Evolutionary conservation across 2,888 invertebrate genomes (phyloP), one percentile per base, ranked within the genome.

Genomic region (Odontocerum albicorne): DNA sequence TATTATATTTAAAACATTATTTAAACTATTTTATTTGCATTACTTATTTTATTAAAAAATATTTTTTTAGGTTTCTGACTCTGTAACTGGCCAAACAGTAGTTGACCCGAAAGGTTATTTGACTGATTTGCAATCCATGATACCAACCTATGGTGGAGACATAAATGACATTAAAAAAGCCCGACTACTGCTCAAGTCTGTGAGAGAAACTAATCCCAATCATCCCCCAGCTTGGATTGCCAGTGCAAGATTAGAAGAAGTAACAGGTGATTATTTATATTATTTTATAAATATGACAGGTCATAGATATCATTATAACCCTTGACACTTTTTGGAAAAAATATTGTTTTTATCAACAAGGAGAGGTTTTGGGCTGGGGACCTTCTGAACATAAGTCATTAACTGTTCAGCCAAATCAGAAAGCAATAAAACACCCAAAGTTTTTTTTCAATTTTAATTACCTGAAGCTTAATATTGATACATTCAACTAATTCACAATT

Each of bases 201-300:
- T 99, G 0, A 80, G 99, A 44, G 92, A 92, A 68, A 99, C 99
- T 0, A 99, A 99, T 77, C 99, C 98, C 0, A 96, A 96, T 70
- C 98, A 99, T 80, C 96, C 98, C 0, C 98, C 99, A 0, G 99
- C 97, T 4, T 99, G 99, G 99, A 96, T 99, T 64, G 99, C 99
- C 8, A 97, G 96, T 61, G 99, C 99, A 0, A 83, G 97, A 61
- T 78, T 99, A 49, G 99, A 99, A 71, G 98, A 99, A 79, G 97
- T 97, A 4, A 96, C 96, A 17, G 96, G 96, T 63, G 86, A 19
- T 16, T 31, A 38, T 13, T 13, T 13, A 15, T 38, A 4, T 12
- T 4, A 4, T n/a, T 12, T 3, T 8, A 27, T 27, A 27, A 27
- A 7, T 27, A 27, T 8, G 8, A 6, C 6, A 8, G 27, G 27